Evolutionary conservation across 2,888 invertebrate species (phyloP), one percentile per base, ranked within the genome.

Genomic region (Mimachlamys varia): DNA sequence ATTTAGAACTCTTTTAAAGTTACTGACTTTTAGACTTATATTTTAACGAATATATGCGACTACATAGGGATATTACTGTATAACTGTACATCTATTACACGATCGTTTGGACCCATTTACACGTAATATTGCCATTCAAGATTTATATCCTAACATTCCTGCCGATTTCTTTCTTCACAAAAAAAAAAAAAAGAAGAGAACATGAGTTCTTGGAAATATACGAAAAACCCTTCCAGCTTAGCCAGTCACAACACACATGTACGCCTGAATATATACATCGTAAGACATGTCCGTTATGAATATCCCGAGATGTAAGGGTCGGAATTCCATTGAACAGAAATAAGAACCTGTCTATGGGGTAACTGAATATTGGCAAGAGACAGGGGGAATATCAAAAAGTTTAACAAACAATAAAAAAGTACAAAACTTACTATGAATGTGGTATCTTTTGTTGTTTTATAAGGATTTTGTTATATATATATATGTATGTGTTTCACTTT

Each of bases 281-380:
- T 33, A 76, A 27, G 76, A 76, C 76, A 76, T 76, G 76, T 76
- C 33, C 76, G 33, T 76, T 76, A 76, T 76, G 76, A 76, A 76
- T 76, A 27, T 76, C 27, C 76, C 27, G 27, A 76, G 76, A 33
- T 76, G 76, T 76, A 76, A 76, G 76, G 76, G 76, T 76, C 12
- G 7, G 27, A 76, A 33, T 76, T 76, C 76, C 27, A 76, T 10
- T 76, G 76, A 76, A 76, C 33, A 76, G n/a, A n/a, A n/a, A 76
- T 76, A 76, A 76, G 76, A 33, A 76, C 76, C 76, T 76, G 76
- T 76, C 76, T 76, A 76, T 76, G 76, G 76, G 76, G 27, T 33
- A 76, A 76, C 76, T 76, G 76, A 76, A 76, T 76, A 76, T 76
- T 76, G 76, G 76, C 76, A 76, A 76, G 76, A 76, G 76, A 76